phyloP scores from a whole-genome alignment of 2,113 vertebrate genomes.

The Hoplias malabaricus region DNA sequence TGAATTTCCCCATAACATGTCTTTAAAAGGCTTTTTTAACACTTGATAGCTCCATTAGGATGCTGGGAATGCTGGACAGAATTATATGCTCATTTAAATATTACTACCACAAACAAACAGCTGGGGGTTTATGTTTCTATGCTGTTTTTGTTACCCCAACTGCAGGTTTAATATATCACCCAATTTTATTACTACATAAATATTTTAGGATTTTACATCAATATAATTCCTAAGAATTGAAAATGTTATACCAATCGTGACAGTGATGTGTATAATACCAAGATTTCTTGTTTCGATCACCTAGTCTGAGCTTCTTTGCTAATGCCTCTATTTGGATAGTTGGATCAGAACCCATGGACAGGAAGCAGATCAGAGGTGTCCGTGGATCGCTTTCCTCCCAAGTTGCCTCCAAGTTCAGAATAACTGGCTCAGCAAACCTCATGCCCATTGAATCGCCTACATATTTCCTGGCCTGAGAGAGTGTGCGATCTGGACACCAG shows the following conservation, averaged over 20 bases:
- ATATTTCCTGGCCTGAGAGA: constrained; percentile 81
- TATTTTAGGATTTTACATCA: too few species aligned
- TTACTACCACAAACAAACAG: too few species aligned
- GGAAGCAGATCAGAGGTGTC: constrained; percentile 85
- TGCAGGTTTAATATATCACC: too few species aligned
- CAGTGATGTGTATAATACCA: background rate
- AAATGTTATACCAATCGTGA: background rate
- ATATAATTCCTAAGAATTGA: too few species aligned
- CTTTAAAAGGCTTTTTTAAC: too few species aligned
- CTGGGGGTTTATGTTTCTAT: too few species aligned
- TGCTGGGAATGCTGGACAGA: too few species aligned
- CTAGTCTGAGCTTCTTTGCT: constrained; percentile 79
- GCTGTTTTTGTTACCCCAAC: too few species aligned
- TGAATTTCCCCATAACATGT: too few species aligned
- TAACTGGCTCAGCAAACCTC: constrained; percentile 78
- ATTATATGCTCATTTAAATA: too few species aligned
- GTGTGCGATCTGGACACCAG: constrained; percentile 84
- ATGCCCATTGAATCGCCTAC: constrained; percentile 79
- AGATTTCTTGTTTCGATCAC: constrained; percentile 61
- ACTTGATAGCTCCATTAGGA: too few species aligned
- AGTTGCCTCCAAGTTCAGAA: constrained; percentile 81
- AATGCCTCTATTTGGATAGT: constrained; percentile 82
- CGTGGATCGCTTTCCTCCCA: constrained; percentile 84
- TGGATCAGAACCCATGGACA: constrained; percentile 90
- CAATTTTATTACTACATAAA: too few species aligned